Base-by-base conservation (phyloP, 2,888 invertebrate genomes). In the Apotomis turbidana region DNA sequence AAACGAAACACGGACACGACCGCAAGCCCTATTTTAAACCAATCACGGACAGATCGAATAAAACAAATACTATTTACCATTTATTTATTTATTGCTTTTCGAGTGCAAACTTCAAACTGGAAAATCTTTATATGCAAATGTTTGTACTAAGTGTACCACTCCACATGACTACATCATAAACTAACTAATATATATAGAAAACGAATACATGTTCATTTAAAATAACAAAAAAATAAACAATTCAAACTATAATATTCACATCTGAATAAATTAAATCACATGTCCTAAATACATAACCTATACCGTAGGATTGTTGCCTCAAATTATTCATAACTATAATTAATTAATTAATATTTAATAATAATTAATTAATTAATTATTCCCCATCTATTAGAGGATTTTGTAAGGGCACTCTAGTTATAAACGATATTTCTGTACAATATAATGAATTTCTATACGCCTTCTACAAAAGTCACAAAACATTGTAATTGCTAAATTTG, bases 91-190 rank as follows among this genome's bases (percentile, higher is more conserved):
- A 91, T 91, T 93, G 89, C 87, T 88, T 85, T 87, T 83, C 81
- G 80, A 87, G 87, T 87, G 85, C 78, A 87, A 89, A 87, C 84
- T 81, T 85, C 87, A 88, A 87, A 89, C 85, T 88, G 87, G 84
- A 85, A 83, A 85, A 82, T 81, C 76, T 78, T 79, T 77, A 79
- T 82, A 88, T 85, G 87, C 88, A 87, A 87, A 86, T 87, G 81
- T 90, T 93, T 93, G 92, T 93, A 92, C 92, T 91, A 89, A 85
- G 87, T 79, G 88, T 90, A 91, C 90, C 87, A 89, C 87, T 84
- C 84, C 85, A 90, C 78, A 76, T 85, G 80, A 88, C 87, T 83
- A 83, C 76, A 81, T 76, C 78, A 80, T 77, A 81, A 76, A 80
- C 76, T 78, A 80, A 79, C 77, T 76, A 71, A 79, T 76, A 78